Percentiles rank a stretch among this genome's conserved stretches.
Conservation (phyloP, 2,113 vertebrate genomes). For the Festucalex cinctus region DNA sequence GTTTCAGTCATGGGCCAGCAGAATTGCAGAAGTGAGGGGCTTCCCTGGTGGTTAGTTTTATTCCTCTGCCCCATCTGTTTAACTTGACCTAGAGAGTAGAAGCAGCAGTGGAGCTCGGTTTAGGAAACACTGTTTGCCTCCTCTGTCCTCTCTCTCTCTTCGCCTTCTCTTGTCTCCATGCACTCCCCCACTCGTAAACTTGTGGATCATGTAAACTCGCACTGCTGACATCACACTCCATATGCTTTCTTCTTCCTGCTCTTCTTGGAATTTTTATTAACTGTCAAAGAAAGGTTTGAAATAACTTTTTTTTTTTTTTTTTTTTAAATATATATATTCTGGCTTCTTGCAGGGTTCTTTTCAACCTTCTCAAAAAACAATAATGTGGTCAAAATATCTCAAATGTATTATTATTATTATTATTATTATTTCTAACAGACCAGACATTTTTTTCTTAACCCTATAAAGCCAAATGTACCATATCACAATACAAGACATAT, state of each 20-base stretch:
- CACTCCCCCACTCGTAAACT: conserved; percentile 39
- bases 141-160: conserved; percentile 7
- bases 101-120: conserved; percentile 16
- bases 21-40: not conserved
- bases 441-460: too few relatives aligned
- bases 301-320: not conserved
- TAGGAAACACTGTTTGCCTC: not conserved
- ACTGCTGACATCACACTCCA: conserved; percentile 5
- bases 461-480: too few relatives aligned
- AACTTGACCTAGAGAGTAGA: conserved; percentile 39
- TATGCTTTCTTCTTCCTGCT: conserved; percentile 24
- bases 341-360: not conserved
- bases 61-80: conserved; percentile 44
- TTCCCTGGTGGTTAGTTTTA: conserved; percentile 11
- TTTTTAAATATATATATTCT: too few relatives aligned
- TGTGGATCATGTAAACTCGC: conserved; percentile 39
- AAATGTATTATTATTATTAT: too few relatives aligned
- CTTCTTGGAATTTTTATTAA: not conserved
- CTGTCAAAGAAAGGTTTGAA: not conserved
- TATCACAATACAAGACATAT: too few relatives aligned
- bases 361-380: not conserved
- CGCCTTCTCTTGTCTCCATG: not conserved
- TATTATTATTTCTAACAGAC: too few relatives aligned
- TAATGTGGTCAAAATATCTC: too few relatives aligned
- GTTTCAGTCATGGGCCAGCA: not conserved